Evolutionary conservation across 64 coral and sea anemone genomes (phyloP).

Genomic region (Stichodactyla mertensii): DNA sequence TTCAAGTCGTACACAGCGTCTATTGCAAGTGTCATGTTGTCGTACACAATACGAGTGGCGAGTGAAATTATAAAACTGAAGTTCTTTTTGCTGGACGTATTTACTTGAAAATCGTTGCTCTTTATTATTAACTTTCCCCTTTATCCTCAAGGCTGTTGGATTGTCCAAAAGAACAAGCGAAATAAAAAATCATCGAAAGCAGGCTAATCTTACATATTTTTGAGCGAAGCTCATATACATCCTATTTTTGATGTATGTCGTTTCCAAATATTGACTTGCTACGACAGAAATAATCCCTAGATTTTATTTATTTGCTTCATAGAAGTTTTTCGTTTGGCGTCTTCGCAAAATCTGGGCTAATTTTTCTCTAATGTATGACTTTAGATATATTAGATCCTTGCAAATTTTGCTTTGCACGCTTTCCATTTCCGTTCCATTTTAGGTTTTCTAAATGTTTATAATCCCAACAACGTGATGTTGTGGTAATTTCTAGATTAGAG

Average conservation of each 20-base stretch:
- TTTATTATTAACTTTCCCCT: neutral
- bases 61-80: neutral
- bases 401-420: slow-evolving; percentile 3
- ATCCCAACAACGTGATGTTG: neutral
- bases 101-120: neutral
- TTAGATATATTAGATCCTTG: neutral
- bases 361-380: neutral
- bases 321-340: neutral
- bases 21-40: neutral
- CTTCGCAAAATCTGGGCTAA: neutral
- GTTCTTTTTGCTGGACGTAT: neutral
- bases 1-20: neutral
- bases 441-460: neutral
- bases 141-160: neutral
- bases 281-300: slow-evolving; percentile 2
- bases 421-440: neutral
- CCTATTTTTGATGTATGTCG: slow-evolving; percentile 2
- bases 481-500: neutral
- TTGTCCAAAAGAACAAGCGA: neutral
- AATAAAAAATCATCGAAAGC: neutral
- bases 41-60: neutral
- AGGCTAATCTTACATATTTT: neutral
- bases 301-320: neutral
- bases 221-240: neutral
- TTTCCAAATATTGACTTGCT: slow-evolving; percentile 1